These are phyloP conservation scores for Aphidoletes aphidimyza DNA, from an alignment of 2,888 invertebrate species.

Conservation along the genomic window DNA sequence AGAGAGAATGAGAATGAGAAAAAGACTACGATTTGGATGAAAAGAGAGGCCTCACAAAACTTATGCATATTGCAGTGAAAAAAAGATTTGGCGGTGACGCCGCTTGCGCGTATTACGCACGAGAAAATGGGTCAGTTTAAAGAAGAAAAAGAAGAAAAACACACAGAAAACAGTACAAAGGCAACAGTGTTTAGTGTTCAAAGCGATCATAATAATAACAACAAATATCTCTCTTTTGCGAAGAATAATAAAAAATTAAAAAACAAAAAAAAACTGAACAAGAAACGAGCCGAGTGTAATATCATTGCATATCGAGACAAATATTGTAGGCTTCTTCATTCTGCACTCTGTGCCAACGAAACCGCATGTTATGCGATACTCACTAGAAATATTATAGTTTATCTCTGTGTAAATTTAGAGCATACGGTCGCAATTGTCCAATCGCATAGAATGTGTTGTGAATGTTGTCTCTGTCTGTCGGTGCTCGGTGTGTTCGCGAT, in stretches of 20 bases:
- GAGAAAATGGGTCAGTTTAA: conserved; percentile 20
- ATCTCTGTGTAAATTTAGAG: conserved; percentile 4
- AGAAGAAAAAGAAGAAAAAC: background rate
- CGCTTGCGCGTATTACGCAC: too few species aligned
- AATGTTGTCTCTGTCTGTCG: background rate
- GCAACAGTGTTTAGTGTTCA: background rate
- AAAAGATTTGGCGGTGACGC: background rate
- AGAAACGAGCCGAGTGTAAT: background rate
- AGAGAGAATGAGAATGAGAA: background rate
- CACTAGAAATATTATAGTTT: conserved; percentile 16
- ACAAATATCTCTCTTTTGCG: too few species aligned
- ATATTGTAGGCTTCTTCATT: conserved; percentile 5
- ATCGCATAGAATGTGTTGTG: background rate
- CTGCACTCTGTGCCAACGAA: too few species aligned
- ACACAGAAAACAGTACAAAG: background rate
- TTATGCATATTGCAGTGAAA: conserved; percentile 21
- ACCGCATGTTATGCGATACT: conserved; percentile 45
- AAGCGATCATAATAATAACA: background rate
- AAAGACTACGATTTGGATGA: background rate
- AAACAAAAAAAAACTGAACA: background rate
- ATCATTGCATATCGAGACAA: conserved; percentile 42
- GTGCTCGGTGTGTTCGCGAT: background rate
- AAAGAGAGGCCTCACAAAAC: background rate
- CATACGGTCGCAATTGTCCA: conserved; percentile 42
- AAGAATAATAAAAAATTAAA: background rate